Percentiles rank a stretch among this genome's conserved stretches.
Conservation (phyloP, 2,113 vertebrate genomes). For the Brachyhypopomus occidentalis region DNA sequence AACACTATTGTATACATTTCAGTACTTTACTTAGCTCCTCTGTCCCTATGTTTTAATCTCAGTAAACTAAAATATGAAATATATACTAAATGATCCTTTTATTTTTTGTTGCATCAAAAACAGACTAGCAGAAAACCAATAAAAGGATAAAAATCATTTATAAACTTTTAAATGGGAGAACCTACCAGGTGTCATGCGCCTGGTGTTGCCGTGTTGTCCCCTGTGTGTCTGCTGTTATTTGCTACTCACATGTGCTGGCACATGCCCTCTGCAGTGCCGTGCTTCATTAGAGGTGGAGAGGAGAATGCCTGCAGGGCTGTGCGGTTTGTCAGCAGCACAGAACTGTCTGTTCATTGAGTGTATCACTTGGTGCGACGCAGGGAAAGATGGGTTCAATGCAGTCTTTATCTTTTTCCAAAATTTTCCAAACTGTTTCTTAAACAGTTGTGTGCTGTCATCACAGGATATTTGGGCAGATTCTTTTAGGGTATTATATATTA, state of each 20-base stretch:
- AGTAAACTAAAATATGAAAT: constrained; percentile 80
- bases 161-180: constrained; percentile 7
- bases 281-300: constrained; percentile 39
- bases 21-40: constrained; percentile 73
- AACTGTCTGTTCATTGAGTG: constrained; percentile 39
- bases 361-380: constrained; percentile 13
- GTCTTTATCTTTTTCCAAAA: neutral
- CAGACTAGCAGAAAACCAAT: constrained; percentile 69
- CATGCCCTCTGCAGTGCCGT: constrained; percentile 48
- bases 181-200: constrained; percentile 52
- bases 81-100: constrained; percentile 78
- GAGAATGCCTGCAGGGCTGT: constrained; percentile 43
- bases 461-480: no score
- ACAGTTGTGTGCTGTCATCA: neutral
- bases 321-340: constrained; percentile 1
- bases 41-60: constrained; percentile 68
- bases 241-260: constrained; percentile 43
- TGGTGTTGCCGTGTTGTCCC: constrained; percentile 17
- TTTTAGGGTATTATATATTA: neutral
- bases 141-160: constrained; percentile 57
- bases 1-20: constrained; percentile 74
- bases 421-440: no score
- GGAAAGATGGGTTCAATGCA: constrained; percentile 22
- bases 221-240: neutral
- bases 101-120: constrained; percentile 73